Evolutionary conservation across 2,797 vertebrate species (phyloP).

Genomic region (Syngnathus acus): DNA sequence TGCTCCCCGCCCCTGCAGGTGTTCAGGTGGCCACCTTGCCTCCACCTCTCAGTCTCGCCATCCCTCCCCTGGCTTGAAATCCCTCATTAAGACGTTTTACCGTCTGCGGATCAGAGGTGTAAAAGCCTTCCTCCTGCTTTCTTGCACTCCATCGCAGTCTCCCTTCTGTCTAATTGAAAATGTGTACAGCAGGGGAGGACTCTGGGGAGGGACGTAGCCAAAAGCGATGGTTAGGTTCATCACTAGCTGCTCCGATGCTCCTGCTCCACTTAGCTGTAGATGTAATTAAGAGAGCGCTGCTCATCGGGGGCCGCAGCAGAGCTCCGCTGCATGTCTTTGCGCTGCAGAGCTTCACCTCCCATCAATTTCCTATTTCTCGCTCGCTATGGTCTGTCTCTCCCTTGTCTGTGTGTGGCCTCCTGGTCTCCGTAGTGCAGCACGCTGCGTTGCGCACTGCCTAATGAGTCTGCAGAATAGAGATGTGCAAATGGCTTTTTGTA

Average conservation of each 20-base stretch:
- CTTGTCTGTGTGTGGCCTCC: constrained; percentile 18
- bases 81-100: constrained; percentile 59
- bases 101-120: constrained; percentile 63
- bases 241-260: constrained; percentile 44
- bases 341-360: constrained; percentile 40
- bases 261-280: constrained; percentile 64
- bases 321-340: constrained; percentile 36
- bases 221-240: constrained; percentile 37
- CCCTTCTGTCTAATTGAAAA: constrained; percentile 67
- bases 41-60: constrained; percentile 38
- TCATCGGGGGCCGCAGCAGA: constrained; percentile 51
- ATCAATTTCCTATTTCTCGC: constrained; percentile 17
- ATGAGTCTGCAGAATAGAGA: constrained; percentile 51
- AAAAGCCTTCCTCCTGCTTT: constrained; percentile 54
- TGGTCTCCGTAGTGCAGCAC: constrained; percentile 27
- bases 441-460: constrained; percentile 32
- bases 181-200: constrained; percentile 47
- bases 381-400: constrained; percentile 8
- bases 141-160: constrained; percentile 43
- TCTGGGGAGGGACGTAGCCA: constrained; percentile 33
- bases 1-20: constrained; percentile 59
- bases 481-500: constrained; percentile 41
- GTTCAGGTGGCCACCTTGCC: constrained; percentile 51
- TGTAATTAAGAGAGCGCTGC: constrained; percentile 67
- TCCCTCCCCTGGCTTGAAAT: constrained; percentile 48